Conservation (phyloP, 2,113 vertebrate species). For the Brachypteracias leptosomus region DNA sequence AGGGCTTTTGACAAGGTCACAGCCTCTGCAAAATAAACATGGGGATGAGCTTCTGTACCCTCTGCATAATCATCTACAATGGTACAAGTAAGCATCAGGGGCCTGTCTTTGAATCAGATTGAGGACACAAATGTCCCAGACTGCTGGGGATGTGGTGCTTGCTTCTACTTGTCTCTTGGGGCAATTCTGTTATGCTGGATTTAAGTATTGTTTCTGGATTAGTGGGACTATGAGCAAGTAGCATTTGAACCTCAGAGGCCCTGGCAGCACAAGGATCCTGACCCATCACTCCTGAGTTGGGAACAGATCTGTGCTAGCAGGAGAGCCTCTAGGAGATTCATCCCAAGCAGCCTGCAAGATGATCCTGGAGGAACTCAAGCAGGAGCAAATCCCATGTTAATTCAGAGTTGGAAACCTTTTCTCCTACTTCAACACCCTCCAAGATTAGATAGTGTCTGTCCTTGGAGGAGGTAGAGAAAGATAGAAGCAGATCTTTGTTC, state of each 20-base stretch:
- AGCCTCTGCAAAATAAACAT: slow-evolving; percentile 18
- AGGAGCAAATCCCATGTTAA: not conserved
- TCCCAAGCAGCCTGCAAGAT: not conserved
- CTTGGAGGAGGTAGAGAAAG: not conserved
- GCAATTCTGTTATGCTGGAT: not conserved
- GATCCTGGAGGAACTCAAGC: not conserved
- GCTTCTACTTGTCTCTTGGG: not conserved
- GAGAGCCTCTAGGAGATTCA: not conserved
- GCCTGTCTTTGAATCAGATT: not conserved
- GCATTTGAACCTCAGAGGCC: not conserved
- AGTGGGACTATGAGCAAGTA: not conserved
- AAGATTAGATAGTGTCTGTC: not conserved
- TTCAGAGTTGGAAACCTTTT: slow-evolving; percentile 3
- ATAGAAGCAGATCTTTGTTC: not conserved
- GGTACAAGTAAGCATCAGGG: not conserved
- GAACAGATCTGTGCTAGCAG: not conserved
- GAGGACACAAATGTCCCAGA: not conserved
- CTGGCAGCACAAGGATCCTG: not conserved
- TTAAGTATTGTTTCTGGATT: not conserved
- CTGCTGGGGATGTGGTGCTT: not conserved
- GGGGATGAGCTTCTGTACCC: not conserved
- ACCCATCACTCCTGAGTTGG: not conserved
- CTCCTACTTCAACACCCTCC: not conserved
- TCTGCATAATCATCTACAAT: not conserved
- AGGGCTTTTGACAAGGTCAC: slow-evolving; percentile 33